Percentiles rank a stretch among this genome's conserved stretches.
These are phyloP conservation scores for Bos javanicus DNA, from an alignment of 2,113 vertebrate species.

Conservation along the genomic window DNA sequence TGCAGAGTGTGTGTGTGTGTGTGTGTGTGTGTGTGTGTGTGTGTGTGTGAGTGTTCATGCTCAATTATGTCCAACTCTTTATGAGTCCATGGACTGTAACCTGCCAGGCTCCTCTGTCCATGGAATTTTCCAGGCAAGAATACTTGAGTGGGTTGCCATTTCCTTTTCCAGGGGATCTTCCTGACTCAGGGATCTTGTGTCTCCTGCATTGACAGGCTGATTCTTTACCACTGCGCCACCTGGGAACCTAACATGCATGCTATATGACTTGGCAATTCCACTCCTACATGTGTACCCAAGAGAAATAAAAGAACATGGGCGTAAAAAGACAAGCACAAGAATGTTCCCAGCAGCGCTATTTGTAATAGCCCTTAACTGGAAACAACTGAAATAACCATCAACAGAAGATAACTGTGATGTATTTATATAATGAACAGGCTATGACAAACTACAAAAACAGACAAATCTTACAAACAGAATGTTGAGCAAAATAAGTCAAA, in stretches of 20 bases:
- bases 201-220: neutral
- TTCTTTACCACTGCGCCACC: neutral
- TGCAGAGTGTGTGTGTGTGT: neutral
- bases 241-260: neutral
- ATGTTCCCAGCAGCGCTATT: neutral
- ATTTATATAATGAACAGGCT: neutral
- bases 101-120: neutral
- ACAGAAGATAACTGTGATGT: neutral
- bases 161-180: neutral
- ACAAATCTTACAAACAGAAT: neutral
- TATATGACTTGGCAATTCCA: neutral
- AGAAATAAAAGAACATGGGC: neutral
- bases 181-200: neutral
- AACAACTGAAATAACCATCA: neutral
- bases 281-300: neutral
- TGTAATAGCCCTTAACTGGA: neutral
- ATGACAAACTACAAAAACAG: neutral
- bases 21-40: neutral
- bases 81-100: neutral
- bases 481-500: neutral
- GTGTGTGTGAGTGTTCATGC: neutral
- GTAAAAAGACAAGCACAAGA: neutral
- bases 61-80: neutral
- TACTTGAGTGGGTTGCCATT: neutral
- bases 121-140: neutral